Evolutionary conservation across 1,140 invertebrate genomes (phyloP).

Genomic region (Formica selysi): DNA sequence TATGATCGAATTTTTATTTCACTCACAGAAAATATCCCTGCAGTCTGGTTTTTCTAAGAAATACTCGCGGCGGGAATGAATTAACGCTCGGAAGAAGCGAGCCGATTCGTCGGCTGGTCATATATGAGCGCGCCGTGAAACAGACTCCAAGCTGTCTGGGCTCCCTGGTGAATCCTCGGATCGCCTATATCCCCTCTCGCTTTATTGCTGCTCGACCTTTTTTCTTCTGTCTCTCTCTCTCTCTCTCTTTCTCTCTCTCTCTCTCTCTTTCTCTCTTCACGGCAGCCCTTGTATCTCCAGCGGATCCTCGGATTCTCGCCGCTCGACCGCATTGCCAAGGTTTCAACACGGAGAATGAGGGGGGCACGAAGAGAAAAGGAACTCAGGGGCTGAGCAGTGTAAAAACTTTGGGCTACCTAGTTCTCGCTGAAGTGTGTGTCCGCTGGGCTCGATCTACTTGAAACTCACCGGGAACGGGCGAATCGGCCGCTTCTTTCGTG

Average conservation of each 20-base stretch:
- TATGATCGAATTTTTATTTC: constrained; percentile 1
- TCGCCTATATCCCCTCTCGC: constrained; percentile 78
- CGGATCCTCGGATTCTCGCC: constrained; percentile 75
- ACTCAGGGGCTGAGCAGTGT: constrained; percentile 58
- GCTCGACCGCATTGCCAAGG: constrained; percentile 72
- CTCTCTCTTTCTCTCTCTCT: constrained; percentile 25
- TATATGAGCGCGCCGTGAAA: constrained; percentile 76
- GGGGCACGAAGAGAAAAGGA: constrained; percentile 59
- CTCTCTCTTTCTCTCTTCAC: constrained; percentile 29
- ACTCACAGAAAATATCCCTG: background rate
- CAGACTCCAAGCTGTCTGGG: constrained; percentile 86
- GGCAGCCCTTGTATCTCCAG: constrained; percentile 72
- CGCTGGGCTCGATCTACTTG: constrained; percentile 73
- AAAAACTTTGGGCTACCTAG: constrained; percentile 79
- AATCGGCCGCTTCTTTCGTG: constrained; percentile 27
- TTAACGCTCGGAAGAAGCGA: constrained; percentile 61
- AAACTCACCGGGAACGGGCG: constrained; percentile 41
- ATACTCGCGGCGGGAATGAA: constrained; percentile 42
- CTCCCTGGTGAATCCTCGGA: constrained; percentile 78
- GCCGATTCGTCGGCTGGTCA: constrained; percentile 51
- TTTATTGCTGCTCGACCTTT: constrained; percentile 78
- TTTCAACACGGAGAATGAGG: constrained; percentile 43
- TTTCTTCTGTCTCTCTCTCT: constrained; percentile 56
- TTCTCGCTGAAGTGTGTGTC: constrained; percentile 66
- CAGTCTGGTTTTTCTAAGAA: background rate